A percentile compares a stretch with the other conserved stretches of the same genome.
Conservation (phyloP, 2,888 invertebrate genomes). For the Heterodera filipjevi region DNA sequence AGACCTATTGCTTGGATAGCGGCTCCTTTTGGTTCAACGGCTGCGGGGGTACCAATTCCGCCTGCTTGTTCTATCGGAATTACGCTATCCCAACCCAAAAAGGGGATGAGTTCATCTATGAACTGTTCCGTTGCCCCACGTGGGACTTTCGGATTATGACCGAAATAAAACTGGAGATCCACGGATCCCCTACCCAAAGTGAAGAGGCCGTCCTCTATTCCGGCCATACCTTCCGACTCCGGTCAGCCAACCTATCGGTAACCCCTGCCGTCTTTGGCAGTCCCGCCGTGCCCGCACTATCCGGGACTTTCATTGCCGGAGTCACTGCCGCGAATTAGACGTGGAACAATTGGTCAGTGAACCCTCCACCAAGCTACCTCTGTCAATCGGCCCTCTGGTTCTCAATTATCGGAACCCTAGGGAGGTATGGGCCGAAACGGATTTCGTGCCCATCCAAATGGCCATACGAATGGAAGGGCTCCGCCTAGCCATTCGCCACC, state of each 20-base stretch:
- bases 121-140: background rate
- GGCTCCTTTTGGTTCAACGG: too few relatives aligned
- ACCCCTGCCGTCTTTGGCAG: background rate
- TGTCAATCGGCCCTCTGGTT: background rate
- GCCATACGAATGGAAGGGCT: background rate
- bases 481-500: background rate
- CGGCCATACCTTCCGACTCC: background rate
- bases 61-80: too few relatives aligned
- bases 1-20: too few relatives aligned
- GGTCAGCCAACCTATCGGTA: background rate
- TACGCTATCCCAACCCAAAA: background rate
- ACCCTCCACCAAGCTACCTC: background rate
- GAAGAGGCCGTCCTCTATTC: background rate
- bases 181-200: background rate
- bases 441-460: background rate
- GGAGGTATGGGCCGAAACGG: background rate
- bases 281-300: background rate
- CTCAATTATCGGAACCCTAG: background rate
- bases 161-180: background rate
- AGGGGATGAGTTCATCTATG: background rate
- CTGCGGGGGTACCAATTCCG: too few relatives aligned
- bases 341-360: background rate
- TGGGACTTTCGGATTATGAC: background rate
- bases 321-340: background rate
- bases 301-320: background rate